A percentile compares a stretch with the other conserved stretches of the same genome.
These are phyloP conservation scores for Arothron firmamentum DNA, from an alignment of 2,113 vertebrate species.

Conservation along the genomic window DNA sequence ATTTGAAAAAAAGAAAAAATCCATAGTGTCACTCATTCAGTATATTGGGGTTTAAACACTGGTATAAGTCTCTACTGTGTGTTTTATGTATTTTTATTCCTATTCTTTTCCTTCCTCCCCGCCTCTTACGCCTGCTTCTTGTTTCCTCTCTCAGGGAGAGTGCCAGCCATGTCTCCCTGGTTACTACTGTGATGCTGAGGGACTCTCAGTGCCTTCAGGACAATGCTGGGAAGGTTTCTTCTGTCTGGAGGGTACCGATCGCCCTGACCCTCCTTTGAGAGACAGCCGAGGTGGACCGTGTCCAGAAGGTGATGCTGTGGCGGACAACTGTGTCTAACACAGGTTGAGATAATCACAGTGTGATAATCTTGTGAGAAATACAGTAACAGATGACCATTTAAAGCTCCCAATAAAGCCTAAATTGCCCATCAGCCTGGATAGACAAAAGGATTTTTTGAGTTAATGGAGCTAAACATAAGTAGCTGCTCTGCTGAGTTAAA, in stretches of 20 bases:
- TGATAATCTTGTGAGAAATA: too few relatives aligned
- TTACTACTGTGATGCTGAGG: constrained; percentile 77
- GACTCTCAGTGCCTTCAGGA: constrained; percentile 77
- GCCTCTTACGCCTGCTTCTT: background rate
- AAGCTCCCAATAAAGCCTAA: constrained; percentile 1
- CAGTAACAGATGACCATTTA: background rate
- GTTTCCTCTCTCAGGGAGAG: constrained; percentile 66
- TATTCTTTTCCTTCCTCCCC: background rate
- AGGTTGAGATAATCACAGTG: background rate
- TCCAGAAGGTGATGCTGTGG: constrained; percentile 73
- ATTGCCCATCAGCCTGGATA: constrained; percentile 18
- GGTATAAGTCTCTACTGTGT: background rate
- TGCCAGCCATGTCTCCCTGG: constrained; percentile 73
- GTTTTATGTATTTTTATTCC: constrained; percentile 4
- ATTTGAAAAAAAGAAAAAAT: too few relatives aligned
- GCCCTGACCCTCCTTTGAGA: constrained; percentile 66
- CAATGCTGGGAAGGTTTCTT: constrained; percentile 84
- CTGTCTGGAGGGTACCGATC: constrained; percentile 72
- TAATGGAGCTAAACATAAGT: constrained; percentile 37
- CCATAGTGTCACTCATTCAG: too few relatives aligned
- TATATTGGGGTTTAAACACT: too few relatives aligned
- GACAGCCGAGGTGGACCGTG: constrained; percentile 76
- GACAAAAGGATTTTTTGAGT: constrained; percentile 38
- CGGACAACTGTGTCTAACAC: background rate
- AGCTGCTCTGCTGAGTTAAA: constrained; percentile 26